Base-by-base conservation (phyloP, 2,113 vertebrate genomes). In the Tympanuchus pallidicinctus region DNA sequence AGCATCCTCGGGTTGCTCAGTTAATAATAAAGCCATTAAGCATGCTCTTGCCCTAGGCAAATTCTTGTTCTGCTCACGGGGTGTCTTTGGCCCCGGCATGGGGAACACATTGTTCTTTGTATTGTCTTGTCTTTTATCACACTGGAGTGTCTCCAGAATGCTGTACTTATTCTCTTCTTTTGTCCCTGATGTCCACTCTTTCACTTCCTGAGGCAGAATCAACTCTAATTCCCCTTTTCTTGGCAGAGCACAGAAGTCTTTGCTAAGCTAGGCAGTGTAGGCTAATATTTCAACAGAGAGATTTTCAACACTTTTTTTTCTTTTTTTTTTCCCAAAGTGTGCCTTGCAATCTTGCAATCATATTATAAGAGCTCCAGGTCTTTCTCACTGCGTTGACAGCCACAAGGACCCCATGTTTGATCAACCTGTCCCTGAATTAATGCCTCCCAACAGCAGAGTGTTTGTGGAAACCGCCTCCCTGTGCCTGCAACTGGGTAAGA, bases 401-500 rank as follows among this genome's bases (percentile, higher is more conserved):
- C 48, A 13, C 52, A 17, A 25, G 61, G 78, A 36, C 16, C 54
- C 48, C 34, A n/a, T 4, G 0, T 18, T 18, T 56, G 22, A 21
- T 77, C 27, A 40, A 21, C 34, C 28, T 45, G 8, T 27, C 47
- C 60, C 22, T 19, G 11, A 2, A 0, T 22, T 47, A 4, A 1
- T 15, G 32, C 32, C 45, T 25, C 5, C 11, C 34, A 13, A 4
- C 30, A 27, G 65, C 60, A 54, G 48, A 5, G 16, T 6, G 8
- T 18, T 24, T 36, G 38, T 22, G 43, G 60, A 24, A 47, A 6
- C 32, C n/a, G 24, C 20, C 4, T 38, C 86, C 60, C 57, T 0
- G 0, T 0, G 5, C 74, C 83, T 1, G 1, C 40, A 2, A 2
- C 45, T 1, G 1, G 10, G 11, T 22, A 56, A 22, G 48, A 19